phyloP scores from a whole-genome alignment of 2,113 vertebrate genomes.

The Tachuris rubrigastra region DNA sequence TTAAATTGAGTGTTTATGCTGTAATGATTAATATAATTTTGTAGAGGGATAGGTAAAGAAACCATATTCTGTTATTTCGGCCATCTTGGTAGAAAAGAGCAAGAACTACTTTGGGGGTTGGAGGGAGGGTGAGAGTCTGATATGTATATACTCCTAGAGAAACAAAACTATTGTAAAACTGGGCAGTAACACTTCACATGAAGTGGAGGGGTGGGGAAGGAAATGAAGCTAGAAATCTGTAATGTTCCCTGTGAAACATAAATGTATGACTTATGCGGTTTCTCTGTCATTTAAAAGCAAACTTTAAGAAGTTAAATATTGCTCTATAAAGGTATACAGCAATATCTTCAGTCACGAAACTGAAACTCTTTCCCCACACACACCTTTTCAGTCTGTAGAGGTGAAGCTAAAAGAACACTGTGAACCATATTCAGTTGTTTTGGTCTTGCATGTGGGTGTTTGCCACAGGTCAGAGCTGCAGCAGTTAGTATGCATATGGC shows the following conservation, averaged over 20 bases:
- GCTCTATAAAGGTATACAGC: background rate
- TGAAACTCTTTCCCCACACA: background rate
- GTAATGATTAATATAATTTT: background rate
- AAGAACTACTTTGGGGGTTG: background rate
- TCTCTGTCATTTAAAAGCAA: background rate
- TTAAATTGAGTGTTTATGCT: background rate
- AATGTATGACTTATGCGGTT: background rate
- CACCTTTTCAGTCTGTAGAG: background rate
- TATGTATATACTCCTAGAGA: background rate
- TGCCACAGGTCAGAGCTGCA: background rate
- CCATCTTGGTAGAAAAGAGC: background rate
- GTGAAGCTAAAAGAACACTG: background rate
- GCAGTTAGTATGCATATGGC: background rate
- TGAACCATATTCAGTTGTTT: background rate
- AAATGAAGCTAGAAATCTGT: background rate
- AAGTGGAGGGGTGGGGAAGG: rapidly evolving
- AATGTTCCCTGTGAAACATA: background rate
- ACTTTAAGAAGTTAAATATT: background rate
- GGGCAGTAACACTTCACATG: background rate
- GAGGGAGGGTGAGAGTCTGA: background rate
- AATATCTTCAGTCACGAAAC: background rate
- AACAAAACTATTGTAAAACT: background rate
- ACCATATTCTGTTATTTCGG: background rate
- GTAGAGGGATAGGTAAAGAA: background rate
- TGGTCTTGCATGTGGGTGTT: rapidly evolving